Conservation (phyloP, 2,113 vertebrate genomes). For the Gymnobelideus leadbeateri region DNA sequence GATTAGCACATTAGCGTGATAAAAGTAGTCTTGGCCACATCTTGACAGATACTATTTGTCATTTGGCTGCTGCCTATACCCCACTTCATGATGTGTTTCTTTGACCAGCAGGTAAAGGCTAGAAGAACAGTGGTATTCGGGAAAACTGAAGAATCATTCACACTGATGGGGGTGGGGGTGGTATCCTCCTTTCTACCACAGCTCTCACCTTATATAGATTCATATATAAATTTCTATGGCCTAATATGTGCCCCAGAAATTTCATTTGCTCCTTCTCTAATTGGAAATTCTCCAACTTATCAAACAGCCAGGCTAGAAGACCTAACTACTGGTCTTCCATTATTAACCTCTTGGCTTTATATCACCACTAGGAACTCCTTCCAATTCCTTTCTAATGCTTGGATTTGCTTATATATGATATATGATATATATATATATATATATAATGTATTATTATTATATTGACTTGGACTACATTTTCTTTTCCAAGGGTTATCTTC, state of each 20-base stretch:
- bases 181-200: not conserved
- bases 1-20: not conserved
- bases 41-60: not conserved
- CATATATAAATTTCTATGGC: not conserved
- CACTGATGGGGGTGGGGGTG: not conserved
- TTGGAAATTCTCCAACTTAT: not conserved
- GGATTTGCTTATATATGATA: not conserved
- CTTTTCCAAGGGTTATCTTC: not conserved
- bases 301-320: not conserved
- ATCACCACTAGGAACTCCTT: not conserved
- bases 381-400: not conserved
- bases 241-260: not conserved
- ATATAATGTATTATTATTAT: too few species aligned
- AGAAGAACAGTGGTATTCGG: not conserved
- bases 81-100: not conserved
- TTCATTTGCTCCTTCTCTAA: not conserved
- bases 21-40: not conserved
- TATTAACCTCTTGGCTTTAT: not conserved
- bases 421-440: too few species aligned
- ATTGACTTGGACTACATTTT: not conserved
- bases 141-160: not conserved
- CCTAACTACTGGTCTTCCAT: not conserved
- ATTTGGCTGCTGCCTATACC: not conserved
- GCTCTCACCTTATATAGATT: not conserved
- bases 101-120: not conserved